Base-by-base conservation (phyloP, 2,888 invertebrate species). In the Drosophila koepferae region DNA sequence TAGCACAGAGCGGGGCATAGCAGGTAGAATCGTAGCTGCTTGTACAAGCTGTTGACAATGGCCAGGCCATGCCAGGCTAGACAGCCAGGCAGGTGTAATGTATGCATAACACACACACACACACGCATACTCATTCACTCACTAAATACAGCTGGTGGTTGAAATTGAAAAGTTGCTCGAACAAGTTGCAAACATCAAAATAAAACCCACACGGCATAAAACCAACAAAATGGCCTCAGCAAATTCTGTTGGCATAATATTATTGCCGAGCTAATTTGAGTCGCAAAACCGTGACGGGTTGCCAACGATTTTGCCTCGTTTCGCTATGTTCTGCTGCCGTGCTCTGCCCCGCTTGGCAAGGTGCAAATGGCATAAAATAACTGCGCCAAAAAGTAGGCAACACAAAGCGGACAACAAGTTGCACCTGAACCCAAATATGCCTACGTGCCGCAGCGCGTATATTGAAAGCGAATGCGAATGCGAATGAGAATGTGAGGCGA, bases 281-380 rank as follows among this genome's bases (percentile, higher is more conserved):
- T 48, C 59, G 61, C 0, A 46, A 48, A 49, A 51, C 64, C 59
- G 23, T 12, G 44, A 49, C 44, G 31, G 18, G 51, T 12, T n/a
- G 53, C 59, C 23, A 10, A 2, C 28, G 48, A 28, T n/a, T 8
- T 16, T 46, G 18, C 28, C 34, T 58, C 20, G 60, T 48, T 28
- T 46, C 14, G 20, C 44, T n/a, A 48, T 16, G 40, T 40, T 38
- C 8, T 3, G n/a, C 43, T n/a, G 43, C 34, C 28, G 6, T 28
- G 62, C 65, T 69, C 9, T 38, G 38, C 18, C 53, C 4, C 36
- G 46, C n/a, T 38, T 10, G 65, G 72, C 84, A 71, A 84, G 81
- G 89, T 91, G 89, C 86, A 88, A 90, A 91, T 88, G 86, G 83
- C 90, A 82, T 86, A 60, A 88, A 87, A 88, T 80, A 71, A 36